These are phyloP conservation scores for Beris morrisii DNA, from an alignment of 2,888 invertebrate species.

Conservation along the genomic window DNA sequence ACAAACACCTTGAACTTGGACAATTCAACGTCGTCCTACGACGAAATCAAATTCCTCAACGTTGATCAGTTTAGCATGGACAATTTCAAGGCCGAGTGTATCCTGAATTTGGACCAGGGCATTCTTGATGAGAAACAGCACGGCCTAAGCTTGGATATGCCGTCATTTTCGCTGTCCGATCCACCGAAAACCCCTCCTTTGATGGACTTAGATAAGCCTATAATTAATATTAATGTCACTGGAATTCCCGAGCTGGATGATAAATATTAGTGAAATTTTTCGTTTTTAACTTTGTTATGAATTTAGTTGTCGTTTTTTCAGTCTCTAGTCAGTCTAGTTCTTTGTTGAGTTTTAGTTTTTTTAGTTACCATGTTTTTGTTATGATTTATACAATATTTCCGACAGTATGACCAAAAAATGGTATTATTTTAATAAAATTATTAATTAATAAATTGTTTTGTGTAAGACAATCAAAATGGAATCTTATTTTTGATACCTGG, in stretches of 20 bases:
- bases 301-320: slow-evolving; percentile 2
- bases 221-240: slow-evolving; percentile 51
- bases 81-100: slow-evolving; percentile 56
- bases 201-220: slow-evolving; percentile 53
- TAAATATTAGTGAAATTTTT: slow-evolving; percentile 26
- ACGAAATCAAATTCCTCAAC: slow-evolving; percentile 56
- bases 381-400: neutral
- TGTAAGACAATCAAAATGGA: too few species aligned
- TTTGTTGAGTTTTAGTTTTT: neutral
- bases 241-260: slow-evolving; percentile 49
- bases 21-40: slow-evolving; percentile 51
- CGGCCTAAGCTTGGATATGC: slow-evolving; percentile 40
- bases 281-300: neutral
- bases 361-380: slow-evolving; percentile 8
- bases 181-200: slow-evolving; percentile 49
- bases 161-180: slow-evolving; percentile 43
- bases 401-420: neutral
- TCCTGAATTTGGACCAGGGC: slow-evolving; percentile 54
- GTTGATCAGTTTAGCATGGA: slow-evolving; percentile 57
- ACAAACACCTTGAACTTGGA: slow-evolving; percentile 45
- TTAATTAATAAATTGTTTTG: too few species aligned
- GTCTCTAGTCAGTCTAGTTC: neutral
- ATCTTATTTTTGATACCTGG: too few species aligned
- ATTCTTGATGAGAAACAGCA: slow-evolving; percentile 47
- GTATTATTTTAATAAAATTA: too few species aligned